Base-by-base conservation (phyloP, 1,140 invertebrate species). In the Pseudomyrmex flavicornis region DNA sequence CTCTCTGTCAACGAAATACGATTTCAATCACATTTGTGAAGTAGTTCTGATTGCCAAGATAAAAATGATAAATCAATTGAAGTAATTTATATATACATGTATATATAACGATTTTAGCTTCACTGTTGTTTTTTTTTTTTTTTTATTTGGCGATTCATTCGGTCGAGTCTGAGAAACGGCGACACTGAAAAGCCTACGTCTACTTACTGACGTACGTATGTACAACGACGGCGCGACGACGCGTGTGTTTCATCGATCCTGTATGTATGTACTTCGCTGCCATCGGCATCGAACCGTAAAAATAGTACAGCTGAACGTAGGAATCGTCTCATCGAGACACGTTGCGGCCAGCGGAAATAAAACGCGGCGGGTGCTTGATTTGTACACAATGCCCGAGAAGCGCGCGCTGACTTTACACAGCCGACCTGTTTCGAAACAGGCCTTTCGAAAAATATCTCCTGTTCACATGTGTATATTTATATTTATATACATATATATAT, bases 251-350 rank as follows among this genome's bases (percentile, higher is more conserved):
- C 72, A 75, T 75, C 72, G 58, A 75, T 75, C 46, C 15, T 17
- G 17, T 56, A 35, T 2, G 46, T 20, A 61, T 75, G 44, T 15
- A 75, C 20, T 20, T 62, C 10, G 5, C 46, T 50, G 72, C 72
- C 13, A 61, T 62, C 20, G 69, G 22, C 69, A 72, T 56, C 26
- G 44, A 48, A 50, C 44, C 5, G 15, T 75, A 75, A 75, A 75
- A 75, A 48, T 48, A 75, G 54, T 62, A 3, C 44, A 13, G 58
- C 13, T 26, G n/a, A 74, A 74, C 13, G 3, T 48, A 46, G 35
- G n/a, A 46, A 15, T 61, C 20, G 20, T 75, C 56, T 74, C 44
- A 15, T 44, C 44, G 44, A 48, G 44, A 48, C 20, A n/a, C 5
- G 17, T 62, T 52, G n/a, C n/a, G 22, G 15, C 13, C 46, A 17